Conservation (phyloP, 1,140 invertebrate species). For the Drosophila parvula region DNA sequence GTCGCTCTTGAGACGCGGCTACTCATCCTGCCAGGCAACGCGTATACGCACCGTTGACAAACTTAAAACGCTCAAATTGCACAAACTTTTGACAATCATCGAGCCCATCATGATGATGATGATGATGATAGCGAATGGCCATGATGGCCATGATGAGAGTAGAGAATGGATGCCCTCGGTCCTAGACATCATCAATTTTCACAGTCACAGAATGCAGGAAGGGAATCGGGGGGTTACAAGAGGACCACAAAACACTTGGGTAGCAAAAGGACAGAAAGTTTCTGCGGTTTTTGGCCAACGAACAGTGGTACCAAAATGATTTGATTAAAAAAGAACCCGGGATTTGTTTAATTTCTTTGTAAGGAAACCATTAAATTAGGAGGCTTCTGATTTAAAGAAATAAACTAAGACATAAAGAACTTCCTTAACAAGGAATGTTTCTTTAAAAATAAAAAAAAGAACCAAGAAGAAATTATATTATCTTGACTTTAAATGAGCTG, state of each 20-base stretch:
- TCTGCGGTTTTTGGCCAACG: conserved; percentile 27
- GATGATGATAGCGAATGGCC: conserved; percentile 9
- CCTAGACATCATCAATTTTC: conserved; percentile 71
- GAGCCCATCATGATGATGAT: conserved; percentile 32
- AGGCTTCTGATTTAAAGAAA: too few relatives aligned
- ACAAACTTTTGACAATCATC: conserved; percentile 53
- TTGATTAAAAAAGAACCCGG: neutral
- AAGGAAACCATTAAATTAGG: neutral
- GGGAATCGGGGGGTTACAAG: neutral
- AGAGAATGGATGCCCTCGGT: conserved; percentile 26
- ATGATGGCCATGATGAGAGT: conserved; percentile 5
- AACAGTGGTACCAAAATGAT: conserved; percentile 43
- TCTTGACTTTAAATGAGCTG: too few relatives aligned
- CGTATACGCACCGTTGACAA: conserved; percentile 56
- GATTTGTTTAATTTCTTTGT: too few relatives aligned
- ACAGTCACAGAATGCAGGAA: conserved; percentile 5
- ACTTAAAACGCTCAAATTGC: conserved; percentile 55
- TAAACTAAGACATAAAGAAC: too few relatives aligned
- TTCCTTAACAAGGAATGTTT: too few relatives aligned
- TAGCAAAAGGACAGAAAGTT: conserved; percentile 55
- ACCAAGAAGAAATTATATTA: neutral
- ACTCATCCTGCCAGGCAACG: conserved; percentile 8
- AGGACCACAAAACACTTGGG: conserved; percentile 72
- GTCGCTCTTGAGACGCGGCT: conserved; percentile 49
- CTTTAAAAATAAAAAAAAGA: neutral